Base-by-base conservation (phyloP, 2,113 vertebrate genomes). In the Laticauda colubrina region DNA sequence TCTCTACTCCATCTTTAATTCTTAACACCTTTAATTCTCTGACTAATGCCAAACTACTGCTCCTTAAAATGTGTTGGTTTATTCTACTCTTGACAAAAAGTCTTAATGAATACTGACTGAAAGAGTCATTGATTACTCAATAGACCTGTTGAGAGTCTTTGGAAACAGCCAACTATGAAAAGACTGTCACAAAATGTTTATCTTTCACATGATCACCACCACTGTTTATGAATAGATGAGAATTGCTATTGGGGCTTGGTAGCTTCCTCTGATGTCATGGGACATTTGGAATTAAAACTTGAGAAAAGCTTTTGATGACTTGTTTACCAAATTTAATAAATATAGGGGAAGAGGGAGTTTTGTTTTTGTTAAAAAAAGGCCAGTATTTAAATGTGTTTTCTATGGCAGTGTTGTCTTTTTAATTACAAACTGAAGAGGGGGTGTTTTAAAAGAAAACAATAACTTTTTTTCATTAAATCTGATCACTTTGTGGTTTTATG, bases 1-100 rank as follows among this genome's bases (percentile, higher is more conserved):
- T 21, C 86, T 20, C 26, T 23, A 11, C 5, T 34, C 59, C 39
- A 7, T 9, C 92, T 89, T 92, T 92, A 93, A 95, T 92, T 91
- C 87, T 93, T 93, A 69, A 92, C 93, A 89, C 61, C 93, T 93
- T 90, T 91, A 20, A 18, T 75, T 89, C 85, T 88, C 26, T 89
- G 93, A 89, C 75, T 93, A 69, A 92, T 55, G 45, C 89, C 56
- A 91, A 88, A 93, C 92, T 96, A 95, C 93, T 91, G 89, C 90
- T 95, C 95, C 95, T 96, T 96, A 96, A 93, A 94, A 93, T 89
- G 75, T 95, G 92, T 94, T 95, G 93, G 94, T 96, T 96, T 93
- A 94, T 85, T 91, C 48, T 69, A 14, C 15, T 8, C 91, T 95
- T 96, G 92, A 95, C 89, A 94, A 95, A 95, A 94, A 91, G 85